phyloP scores from a whole-genome alignment of 2,113 vertebrate genomes.

The Percina caprodes region DNA sequence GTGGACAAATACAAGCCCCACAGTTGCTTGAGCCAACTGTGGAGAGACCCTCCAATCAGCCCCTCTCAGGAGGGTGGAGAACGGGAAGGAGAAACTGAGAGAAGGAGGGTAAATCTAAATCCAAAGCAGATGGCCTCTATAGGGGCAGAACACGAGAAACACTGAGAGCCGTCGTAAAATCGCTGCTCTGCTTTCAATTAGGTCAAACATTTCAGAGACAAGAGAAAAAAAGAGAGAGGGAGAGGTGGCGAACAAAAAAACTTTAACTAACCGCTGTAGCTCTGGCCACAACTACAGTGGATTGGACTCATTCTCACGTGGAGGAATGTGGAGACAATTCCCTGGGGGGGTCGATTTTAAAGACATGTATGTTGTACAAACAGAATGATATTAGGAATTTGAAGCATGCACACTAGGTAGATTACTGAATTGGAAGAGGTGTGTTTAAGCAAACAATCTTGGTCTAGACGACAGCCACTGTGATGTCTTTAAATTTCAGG shows the following conservation, averaged over 20 bases:
- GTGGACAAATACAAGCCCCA: conserved; percentile 74
- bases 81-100: conserved; percentile 54
- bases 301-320: conserved; percentile 64
- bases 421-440: conserved; percentile 24
- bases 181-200: conserved; percentile 84
- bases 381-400: conserved; percentile 51
- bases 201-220: conserved; percentile 68
- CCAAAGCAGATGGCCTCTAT: conserved; percentile 87
- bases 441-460: conserved; percentile 16
- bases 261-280: conserved; percentile 61
- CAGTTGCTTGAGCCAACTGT: conserved; percentile 76
- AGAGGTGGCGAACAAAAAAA: conserved; percentile 34
- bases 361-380: conserved; percentile 29
- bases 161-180: conserved; percentile 75
- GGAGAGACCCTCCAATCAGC: conserved; percentile 79
- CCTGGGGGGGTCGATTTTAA: conserved; percentile 18
- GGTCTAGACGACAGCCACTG: conserved; percentile 67
- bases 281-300: conserved; percentile 56
- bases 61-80: conserved; percentile 65
- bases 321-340: conserved; percentile 57
- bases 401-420: conserved; percentile 35
- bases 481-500: conserved; percentile 28
- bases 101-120: conserved; percentile 80
- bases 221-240: conserved; percentile 4
- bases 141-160: conserved; percentile 82